phyloP scores from a whole-genome alignment of 2,888 invertebrate species.

The Caenorhabditis doughertyi region DNA sequence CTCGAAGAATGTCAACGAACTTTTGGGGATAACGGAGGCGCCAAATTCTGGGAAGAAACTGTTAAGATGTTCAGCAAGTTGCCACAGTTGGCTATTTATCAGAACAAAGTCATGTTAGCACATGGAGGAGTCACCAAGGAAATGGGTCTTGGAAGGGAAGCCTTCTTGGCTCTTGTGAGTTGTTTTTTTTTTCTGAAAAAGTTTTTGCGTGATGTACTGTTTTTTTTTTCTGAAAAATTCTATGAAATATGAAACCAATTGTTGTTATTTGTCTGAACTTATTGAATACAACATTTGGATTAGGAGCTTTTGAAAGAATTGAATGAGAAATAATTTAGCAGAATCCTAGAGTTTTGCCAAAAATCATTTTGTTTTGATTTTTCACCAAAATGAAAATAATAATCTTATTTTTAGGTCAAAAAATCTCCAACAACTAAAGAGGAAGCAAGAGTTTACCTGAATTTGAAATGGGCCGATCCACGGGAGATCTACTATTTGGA shows the following conservation, averaged over 20 bases:
- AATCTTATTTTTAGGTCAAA: neutral
- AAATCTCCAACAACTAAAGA: neutral
- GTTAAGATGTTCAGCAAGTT: neutral
- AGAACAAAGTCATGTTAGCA: neutral
- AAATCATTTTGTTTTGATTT: too few relatives aligned
- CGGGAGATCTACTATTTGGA: neutral
- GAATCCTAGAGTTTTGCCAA: too few relatives aligned
- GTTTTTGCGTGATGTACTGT: neutral
- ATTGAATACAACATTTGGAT: too few relatives aligned
- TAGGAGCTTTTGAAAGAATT: too few relatives aligned
- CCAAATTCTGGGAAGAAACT: neutral
- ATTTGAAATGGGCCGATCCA: neutral
- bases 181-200: neutral
- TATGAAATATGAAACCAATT: too few relatives aligned
- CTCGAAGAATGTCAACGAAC: neutral
- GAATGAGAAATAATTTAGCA: too few relatives aligned
- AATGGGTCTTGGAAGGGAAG: neutral
- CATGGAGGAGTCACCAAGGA: neutral
- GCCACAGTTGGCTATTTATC: neutral
- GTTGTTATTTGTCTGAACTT: too few relatives aligned
- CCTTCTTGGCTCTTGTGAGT: neutral
- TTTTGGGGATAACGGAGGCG: neutral
- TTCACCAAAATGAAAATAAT: too few relatives aligned
- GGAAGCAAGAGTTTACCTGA: neutral
- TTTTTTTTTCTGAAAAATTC: too few relatives aligned